Base-by-base conservation (phyloP, 2,888 invertebrate species). In the Meiosimyza platycephala region DNA sequence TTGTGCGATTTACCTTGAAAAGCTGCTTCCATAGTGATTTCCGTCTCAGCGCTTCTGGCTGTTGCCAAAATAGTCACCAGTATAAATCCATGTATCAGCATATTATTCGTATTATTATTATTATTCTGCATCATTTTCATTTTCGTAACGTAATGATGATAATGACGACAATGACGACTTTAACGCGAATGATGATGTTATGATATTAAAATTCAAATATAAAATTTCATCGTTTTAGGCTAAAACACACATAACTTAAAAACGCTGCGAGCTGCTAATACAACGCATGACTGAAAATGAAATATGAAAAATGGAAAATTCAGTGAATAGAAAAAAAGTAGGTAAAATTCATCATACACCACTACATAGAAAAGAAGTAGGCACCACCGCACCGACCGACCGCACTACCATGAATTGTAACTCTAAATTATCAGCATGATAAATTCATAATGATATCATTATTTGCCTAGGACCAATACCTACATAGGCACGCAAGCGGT, bases 1-100 rank as follows among this genome's bases (percentile, higher is more conserved):
- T 6, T 40, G 40, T 40, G 40, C 40, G 40, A 40, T 9, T 79
- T 86, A 90, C 90, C 90, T 90, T 90, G 90, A 82, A 90, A 90
- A 76, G 90, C 90, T 70, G 90, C 90, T 83, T 90, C 90, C 79
- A 90, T 83, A 68, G 82, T 83, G 73, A 84, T 78, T 78, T 86
- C 87, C 72, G 85, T 81, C 77, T 87, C 87, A 75, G 83, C 80
- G 80, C 82, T 82, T 80, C 81, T 85, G 75, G 81, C 84, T 72
- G 79, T 81, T 77, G 83, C 81, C 83, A 83, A 79, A 81, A 84
- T 77, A 78, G 83, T 78, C 75, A 85, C 79, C 78, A 84, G 77
- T 70, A 84, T 83, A 79, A 85, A 83, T 79, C 83, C 83, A 78
- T 84, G 80, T 79, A 84, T 82, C 82, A 82, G 81, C 82, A 83